Conservation (phyloP, 2,113 vertebrate genomes). For the Neodon shergylaensis region DNA sequence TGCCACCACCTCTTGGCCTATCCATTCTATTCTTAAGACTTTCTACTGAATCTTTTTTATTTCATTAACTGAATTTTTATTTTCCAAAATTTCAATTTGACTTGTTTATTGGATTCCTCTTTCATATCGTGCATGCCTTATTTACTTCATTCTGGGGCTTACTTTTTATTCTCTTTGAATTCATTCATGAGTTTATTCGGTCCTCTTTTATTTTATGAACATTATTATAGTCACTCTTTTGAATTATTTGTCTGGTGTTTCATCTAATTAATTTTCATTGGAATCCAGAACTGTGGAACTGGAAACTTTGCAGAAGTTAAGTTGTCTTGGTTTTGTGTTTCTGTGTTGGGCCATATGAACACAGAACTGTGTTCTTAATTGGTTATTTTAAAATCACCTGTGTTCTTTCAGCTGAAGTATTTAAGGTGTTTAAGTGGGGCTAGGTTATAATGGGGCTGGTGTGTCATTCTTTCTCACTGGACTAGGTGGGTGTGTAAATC, state of each 20-base stretch:
- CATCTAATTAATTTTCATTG: background rate
- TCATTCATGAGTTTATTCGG: background rate
- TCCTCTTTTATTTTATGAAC: background rate
- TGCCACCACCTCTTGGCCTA: too few species aligned
- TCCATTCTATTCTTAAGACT: background rate
- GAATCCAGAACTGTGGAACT: background rate
- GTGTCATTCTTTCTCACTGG: background rate
- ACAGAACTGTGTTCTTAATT: background rate
- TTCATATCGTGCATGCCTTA: background rate
- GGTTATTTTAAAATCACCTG: background rate
- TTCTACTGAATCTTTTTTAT: background rate
- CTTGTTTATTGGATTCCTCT: background rate
- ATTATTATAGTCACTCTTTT: background rate
- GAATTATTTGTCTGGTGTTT: background rate
- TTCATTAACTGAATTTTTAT: background rate
- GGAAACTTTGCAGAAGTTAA: background rate
- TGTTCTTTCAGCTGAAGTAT: background rate
- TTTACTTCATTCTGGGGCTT: background rate
- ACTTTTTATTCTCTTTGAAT: background rate
- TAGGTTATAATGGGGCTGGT: background rate
- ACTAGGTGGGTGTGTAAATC: background rate
- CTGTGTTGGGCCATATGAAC: background rate
- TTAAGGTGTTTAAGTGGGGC: background rate
- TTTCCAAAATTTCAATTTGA: background rate
- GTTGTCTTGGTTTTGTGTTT: background rate